Evolutionary conservation across 2,888 invertebrate species (phyloP).

Genomic region (Sepioteuthis lessoniana): DNA sequence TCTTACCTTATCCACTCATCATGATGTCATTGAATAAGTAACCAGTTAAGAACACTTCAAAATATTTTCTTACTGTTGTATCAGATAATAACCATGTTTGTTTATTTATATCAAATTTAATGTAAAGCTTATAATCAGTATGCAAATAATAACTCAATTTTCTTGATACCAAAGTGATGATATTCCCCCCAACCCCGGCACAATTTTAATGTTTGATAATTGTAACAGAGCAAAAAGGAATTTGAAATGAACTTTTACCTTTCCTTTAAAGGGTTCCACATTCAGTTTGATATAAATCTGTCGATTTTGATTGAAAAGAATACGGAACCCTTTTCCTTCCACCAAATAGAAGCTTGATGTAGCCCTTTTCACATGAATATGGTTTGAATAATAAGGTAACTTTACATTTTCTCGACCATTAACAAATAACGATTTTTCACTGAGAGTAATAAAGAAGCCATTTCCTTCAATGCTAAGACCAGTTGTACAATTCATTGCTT

Average conservation of each 20-base stretch:
- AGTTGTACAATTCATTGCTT: constrained; percentile 35
- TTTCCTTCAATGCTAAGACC: constrained; percentile 2
- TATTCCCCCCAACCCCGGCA: too few relatives aligned
- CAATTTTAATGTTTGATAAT: too few relatives aligned
- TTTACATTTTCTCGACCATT: constrained; percentile 6
- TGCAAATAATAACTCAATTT: background rate
- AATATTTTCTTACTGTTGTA: too few relatives aligned
- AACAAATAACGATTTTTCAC: background rate
- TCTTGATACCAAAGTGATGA: background rate
- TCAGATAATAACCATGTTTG: too few relatives aligned
- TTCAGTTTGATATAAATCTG: constrained; percentile 56
- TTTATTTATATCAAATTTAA: too few relatives aligned
- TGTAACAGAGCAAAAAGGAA: too few relatives aligned
- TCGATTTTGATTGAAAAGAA: constrained; percentile 58
- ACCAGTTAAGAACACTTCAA: too few relatives aligned
- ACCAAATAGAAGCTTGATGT: constrained; percentile 55
- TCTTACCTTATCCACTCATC: too few relatives aligned
- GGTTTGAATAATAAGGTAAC: constrained; percentile 52
- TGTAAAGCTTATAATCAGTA: background rate
- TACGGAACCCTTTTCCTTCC: constrained; percentile 57
- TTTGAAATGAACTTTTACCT: background rate
- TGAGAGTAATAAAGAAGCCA: background rate
- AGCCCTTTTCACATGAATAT: constrained; percentile 54
- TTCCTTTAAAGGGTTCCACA: constrained; percentile 44
- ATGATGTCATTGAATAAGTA: too few relatives aligned